Evolutionary conservation across 2,888 invertebrate genomes (phyloP).

Genomic region (Athalia cordata): DNA sequence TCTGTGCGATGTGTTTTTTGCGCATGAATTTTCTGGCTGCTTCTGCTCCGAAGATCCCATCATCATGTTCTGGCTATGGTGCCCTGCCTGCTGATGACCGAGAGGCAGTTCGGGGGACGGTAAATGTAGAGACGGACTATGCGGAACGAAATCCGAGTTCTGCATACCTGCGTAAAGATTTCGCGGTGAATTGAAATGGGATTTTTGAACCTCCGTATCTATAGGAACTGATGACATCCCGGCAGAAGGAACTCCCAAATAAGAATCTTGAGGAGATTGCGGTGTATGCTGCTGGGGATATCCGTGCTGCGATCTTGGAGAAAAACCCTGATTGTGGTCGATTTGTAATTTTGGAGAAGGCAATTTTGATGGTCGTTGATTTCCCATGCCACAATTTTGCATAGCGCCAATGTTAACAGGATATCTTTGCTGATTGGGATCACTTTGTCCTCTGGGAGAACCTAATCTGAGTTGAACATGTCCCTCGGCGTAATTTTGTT

Average conservation of each 20-base stretch:
- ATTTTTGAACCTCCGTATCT: conserved; percentile 41
- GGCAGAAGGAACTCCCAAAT: conserved; percentile 28
- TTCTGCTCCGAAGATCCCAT: conserved; percentile 53
- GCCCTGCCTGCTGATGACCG: conserved; percentile 47
- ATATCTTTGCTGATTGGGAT: conserved; percentile 60
- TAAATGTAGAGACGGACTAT: conserved; percentile 42
- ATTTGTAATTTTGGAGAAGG: conserved; percentile 54
- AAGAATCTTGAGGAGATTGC: conserved; percentile 51
- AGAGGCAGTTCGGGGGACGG: background rate
- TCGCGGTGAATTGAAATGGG: no score
- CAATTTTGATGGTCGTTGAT: conserved; percentile 52
- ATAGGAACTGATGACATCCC: conserved; percentile 49
- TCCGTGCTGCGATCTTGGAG: conserved; percentile 52
- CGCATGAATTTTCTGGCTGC: conserved; percentile 49
- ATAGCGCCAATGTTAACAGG: conserved; percentile 46
- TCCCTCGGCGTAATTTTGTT: conserved; percentile 51
- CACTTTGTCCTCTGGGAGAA: conserved; percentile 53
- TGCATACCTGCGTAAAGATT: conserved; percentile 23
- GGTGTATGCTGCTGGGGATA: conserved; percentile 55
- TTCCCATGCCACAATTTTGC: conserved; percentile 58
- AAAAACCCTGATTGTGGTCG: conserved; percentile 52
- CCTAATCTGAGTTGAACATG: conserved; percentile 57
- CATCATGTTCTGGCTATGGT: conserved; percentile 47
- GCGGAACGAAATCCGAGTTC: conserved; percentile 50
- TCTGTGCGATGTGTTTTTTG: conserved; percentile 49